Evolutionary conservation across 2,797 vertebrate species (phyloP).

Genomic region (Bradypodion pumilum): DNA sequence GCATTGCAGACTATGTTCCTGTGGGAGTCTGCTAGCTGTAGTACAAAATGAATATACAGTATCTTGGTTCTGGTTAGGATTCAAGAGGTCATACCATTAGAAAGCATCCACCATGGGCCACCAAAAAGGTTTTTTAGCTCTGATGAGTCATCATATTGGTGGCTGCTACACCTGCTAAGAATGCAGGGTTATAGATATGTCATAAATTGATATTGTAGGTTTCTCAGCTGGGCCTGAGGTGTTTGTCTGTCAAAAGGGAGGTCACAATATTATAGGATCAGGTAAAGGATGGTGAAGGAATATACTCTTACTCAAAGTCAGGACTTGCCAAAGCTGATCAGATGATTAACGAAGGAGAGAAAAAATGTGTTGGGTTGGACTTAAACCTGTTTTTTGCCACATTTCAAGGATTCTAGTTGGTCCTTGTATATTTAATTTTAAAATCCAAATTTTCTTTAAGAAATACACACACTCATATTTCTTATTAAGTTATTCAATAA

Average conservation of each 20-base stretch:
- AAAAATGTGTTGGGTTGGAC: not conserved
- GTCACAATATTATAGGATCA: not conserved
- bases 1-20: too few relatives aligned
- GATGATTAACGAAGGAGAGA: not conserved
- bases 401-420: too few relatives aligned
- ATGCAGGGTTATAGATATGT: not conserved
- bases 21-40: too few relatives aligned
- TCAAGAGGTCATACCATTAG: not conserved
- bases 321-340: not conserved
- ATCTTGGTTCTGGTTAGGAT: slow-evolving; percentile 21
- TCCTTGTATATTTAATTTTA: too few relatives aligned
- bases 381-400: too few relatives aligned
- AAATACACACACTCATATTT: not conserved
- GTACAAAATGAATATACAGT: slow-evolving; percentile 20
- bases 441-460: not conserved
- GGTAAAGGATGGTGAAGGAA: not conserved
- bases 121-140: not conserved
- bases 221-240: not conserved
- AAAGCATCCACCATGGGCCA: slow-evolving; percentile 27
- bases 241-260: not conserved
- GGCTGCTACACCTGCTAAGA: not conserved
- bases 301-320: not conserved
- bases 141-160: not conserved
- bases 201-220: not conserved
- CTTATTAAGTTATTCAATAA: not conserved